Evolutionary conservation across 2,888 invertebrate species (phyloP).

Genomic region (Polymixis flavicincta): DNA sequence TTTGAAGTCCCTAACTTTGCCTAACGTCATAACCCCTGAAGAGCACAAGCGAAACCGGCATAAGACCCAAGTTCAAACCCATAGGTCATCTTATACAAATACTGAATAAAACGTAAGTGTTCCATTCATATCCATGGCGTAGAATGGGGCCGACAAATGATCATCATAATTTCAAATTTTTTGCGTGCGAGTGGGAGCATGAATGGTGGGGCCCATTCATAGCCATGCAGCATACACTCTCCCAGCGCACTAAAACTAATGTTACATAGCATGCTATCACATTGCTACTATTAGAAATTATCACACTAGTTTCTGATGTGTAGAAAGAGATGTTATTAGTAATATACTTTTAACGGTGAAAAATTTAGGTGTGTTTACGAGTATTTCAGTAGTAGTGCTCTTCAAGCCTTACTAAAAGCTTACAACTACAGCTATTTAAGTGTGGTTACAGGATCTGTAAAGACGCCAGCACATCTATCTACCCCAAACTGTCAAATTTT

Average conservation of each 20-base stretch:
- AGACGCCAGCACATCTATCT: too few relatives aligned
- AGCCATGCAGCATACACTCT: neutral
- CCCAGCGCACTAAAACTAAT: neutral
- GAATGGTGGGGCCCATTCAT: conserved; percentile 40
- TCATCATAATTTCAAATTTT: conserved; percentile 54
- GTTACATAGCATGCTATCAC: conserved; percentile 16
- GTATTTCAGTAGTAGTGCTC: neutral
- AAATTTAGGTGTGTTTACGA: neutral
- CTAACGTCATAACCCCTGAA: neutral
- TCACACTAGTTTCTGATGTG: neutral
- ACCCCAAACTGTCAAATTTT: too few relatives aligned
- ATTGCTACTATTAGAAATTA: conserved; percentile 18
- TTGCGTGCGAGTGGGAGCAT: conserved; percentile 32
- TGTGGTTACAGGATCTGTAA: too few relatives aligned
- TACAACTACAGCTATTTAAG: too few relatives aligned
- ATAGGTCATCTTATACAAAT: conserved; percentile 20
- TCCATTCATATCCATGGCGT: conserved; percentile 35
- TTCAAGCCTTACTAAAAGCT: neutral
- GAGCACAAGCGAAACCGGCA: neutral
- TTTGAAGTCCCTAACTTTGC: neutral
- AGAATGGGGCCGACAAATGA: conserved; percentile 25
- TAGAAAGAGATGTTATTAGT: conserved; percentile 1
- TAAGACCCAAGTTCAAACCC: neutral
- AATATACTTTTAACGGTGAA: neutral
- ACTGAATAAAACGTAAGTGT: neutral